phyloP scores from a whole-genome alignment of 2,113 vertebrate genomes.

The Eira barbara region DNA sequence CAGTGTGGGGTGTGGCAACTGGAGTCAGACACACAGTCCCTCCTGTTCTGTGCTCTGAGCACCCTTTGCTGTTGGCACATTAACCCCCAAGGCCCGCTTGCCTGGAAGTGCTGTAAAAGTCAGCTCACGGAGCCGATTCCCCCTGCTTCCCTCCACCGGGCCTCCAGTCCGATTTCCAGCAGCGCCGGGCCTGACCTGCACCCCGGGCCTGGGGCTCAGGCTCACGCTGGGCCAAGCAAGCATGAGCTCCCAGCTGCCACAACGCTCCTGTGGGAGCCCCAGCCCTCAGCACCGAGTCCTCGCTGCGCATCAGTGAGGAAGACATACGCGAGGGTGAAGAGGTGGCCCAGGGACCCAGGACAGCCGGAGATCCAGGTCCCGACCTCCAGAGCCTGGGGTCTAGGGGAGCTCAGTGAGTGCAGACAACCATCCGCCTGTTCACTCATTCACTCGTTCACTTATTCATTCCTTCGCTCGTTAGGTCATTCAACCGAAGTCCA shows the following conservation, averaged over 20 bases:
- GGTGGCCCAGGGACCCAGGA: neutral
- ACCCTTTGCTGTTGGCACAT: neutral
- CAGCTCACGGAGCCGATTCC: conserved; percentile 52
- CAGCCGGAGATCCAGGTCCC: neutral
- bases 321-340: accelerated
- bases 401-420: accelerated
- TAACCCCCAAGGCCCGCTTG: conserved; percentile 48
- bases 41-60: neutral
- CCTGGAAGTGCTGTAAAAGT: conserved; percentile 45
- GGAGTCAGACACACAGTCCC: neutral
- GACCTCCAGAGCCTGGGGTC: neutral
- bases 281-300: neutral
- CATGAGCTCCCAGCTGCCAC: neutral
- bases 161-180: neutral
- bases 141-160: neutral
- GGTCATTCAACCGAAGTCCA: neutral
- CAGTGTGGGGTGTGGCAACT: neutral
- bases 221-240: accelerated
- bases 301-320: neutral
- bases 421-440: neutral
- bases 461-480: neutral
- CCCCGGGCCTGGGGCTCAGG: neutral
- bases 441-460: neutral
- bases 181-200: neutral
- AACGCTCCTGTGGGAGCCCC: accelerated